A percentile compares a stretch with the other conserved stretches of the same genome.
Evolutionary conservation across 2,113 vertebrate genomes (phyloP).

Genomic region (Monopterus albus): DNA sequence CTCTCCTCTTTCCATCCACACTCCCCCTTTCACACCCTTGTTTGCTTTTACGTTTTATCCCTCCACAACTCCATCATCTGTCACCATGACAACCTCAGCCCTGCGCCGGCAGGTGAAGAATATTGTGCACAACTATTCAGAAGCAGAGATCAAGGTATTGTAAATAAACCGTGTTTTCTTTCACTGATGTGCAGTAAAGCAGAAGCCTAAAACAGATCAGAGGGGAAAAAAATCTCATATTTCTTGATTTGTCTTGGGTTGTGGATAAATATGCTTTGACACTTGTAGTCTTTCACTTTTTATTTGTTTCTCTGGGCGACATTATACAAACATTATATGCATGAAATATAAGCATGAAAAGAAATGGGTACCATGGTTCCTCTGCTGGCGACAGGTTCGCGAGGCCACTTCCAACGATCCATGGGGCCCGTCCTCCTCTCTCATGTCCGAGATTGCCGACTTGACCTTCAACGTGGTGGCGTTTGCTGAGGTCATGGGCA

Average conservation of each 20-base stretch:
- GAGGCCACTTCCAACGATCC: constrained; percentile 98
- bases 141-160: constrained; percentile 94
- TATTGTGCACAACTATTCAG: constrained; percentile 97
- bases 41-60: constrained; percentile 22
- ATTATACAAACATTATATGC: not conserved
- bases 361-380: not conserved
- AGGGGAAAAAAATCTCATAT: too few relatives aligned
- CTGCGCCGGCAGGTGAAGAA: constrained; percentile 97
- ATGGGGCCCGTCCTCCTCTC: constrained; percentile 94
- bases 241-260: not conserved
- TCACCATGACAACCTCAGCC: constrained; percentile 93
- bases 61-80: constrained; percentile 47
- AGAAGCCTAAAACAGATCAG: not conserved
- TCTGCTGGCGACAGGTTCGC: constrained; percentile 73
- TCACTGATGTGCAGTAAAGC: not conserved
- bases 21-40: constrained; percentile 6
- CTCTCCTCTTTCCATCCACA: constrained; percentile 4
- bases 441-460: constrained; percentile 96
- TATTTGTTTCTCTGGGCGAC: not conserved
- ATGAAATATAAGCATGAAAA: not conserved
- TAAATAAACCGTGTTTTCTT: not conserved
- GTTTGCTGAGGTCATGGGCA: constrained; percentile 96
- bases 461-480: constrained; percentile 96
- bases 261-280: not conserved
- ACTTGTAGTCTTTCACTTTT: not conserved